Base-by-base conservation (phyloP, 2,113 vertebrate genomes). In the Dunckerocampus dactyliophorus region DNA sequence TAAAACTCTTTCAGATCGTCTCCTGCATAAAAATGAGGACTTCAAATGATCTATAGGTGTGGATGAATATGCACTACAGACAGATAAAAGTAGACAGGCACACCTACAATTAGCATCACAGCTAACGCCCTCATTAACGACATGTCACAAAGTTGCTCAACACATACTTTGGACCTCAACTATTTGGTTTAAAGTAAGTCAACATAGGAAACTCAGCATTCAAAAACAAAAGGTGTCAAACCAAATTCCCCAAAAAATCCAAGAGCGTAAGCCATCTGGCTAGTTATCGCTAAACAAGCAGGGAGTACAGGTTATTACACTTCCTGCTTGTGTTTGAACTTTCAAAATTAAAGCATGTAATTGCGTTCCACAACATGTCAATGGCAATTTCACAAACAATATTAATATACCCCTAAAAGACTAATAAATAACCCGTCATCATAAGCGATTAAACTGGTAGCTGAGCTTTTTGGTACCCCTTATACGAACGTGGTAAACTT, bases 311-410 rank as follows among this genome's bases (percentile, higher is more conserved):
- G 8, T 17, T 0, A 70, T 24, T 50, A 12, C 2, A 83, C 75
- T 82, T 87, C 85, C 83, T 21, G 72, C 71, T 69, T 82, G 47
- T 47, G 3, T 7, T 24, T 1, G 0, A 2, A 9, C 56, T 75
- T 86, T 83, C 83, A 87, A 80, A 84, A 79, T 42, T 82, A 88
- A 80, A 67, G 66, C 43, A 28, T 3, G 3, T 19, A 19, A 39
- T 55, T 37, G 16, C 31, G 16, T 37, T n/a, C 28, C 28, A 37
- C 9, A 49, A 20, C 48, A 13, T 54, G 37, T 54, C n/a, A 37
- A 37, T 37, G 8, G 28, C 19, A 37, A 39, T 17, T 6, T 55
- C 8, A 19, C 14, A 7, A 19, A 55, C 12, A 13, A 50, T 21
- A 19, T 1, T 13, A 50, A 28, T 21, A 34, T 8, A 8, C 31